Evolutionary conservation across 2,888 invertebrate species (phyloP), one percentile per base, ranked within the genome.

Genomic region (Drosophila longiperda): DNA sequence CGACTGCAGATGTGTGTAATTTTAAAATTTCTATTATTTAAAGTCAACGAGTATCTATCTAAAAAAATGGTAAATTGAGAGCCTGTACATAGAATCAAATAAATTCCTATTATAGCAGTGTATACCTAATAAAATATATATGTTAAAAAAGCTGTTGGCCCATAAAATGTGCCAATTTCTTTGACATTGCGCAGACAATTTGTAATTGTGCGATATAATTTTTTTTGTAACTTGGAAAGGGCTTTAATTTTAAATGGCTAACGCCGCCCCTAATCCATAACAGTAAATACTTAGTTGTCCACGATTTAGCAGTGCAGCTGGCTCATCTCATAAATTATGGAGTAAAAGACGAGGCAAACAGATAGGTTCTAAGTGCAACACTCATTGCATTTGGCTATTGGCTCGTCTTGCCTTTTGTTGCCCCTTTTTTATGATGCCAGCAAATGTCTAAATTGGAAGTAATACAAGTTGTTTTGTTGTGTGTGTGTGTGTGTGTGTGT

Each of bases 161-260:
- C 82, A 83, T 83, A 82, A 83, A 79, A 73, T 74, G 70, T 63
- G 80, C 80, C 88, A 83, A 90, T 85, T 82, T 72, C 57, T 62
- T 50, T 79, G 86, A 83, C 82, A 82, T 78, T 76, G 70, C 73
- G 75, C 72, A 83, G 83, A 84, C 85, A 78, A 80, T 82, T 84
- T 78, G 59, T 66, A 80, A 82, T 73, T 68, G 83, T 61, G 63
- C 48, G 65, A 72, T 26, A 66, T 72, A 63, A 70, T 68, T 75
- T 71, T 29, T 49, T 23, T 29, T 26, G 26, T 26, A 61, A 48
- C 60, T 69, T 53, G 12, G 11, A 20, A 15, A 59, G 23, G 50
- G 75, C 65, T 68, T 78, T 61, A 40, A 75, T 38, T 70, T 77
- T 60, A 42, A 80, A 70, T 80, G 60, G 65, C 62, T 57, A 60